Evolutionary conservation across 2,888 invertebrate species (phyloP).

Genomic region (Cybosia mesomella): DNA sequence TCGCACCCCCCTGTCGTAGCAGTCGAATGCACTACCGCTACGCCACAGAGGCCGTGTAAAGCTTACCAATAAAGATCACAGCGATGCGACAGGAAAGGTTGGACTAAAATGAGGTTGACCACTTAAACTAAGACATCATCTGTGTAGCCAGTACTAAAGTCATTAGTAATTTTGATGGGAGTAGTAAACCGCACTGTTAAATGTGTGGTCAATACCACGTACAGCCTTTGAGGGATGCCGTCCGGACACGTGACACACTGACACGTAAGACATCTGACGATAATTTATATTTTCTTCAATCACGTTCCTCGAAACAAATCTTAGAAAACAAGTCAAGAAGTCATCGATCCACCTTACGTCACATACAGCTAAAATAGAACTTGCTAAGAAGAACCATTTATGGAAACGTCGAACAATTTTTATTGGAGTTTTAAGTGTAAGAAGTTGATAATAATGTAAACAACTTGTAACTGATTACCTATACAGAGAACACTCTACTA

Average conservation of each 20-base stretch:
- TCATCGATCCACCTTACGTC: not conserved
- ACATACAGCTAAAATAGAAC: not conserved
- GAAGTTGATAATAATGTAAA: not conserved
- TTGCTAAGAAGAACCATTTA: not conserved
- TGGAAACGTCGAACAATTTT: not conserved
- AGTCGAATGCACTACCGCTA: too few species aligned
- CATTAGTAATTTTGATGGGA: not conserved
- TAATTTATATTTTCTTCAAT: slow-evolving; percentile 5
- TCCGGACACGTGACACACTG: slow-evolving; percentile 14
- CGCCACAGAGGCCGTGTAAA: too few species aligned
- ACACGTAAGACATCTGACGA: slow-evolving; percentile 8
- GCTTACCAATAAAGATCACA: too few species aligned
- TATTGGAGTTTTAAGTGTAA: not conserved
- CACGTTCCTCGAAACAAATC: slow-evolving; percentile 4
- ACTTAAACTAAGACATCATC: not conserved
- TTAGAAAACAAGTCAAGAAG: not conserved
- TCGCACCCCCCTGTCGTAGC: too few species aligned
- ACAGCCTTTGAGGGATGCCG: not conserved
- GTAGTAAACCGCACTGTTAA: not conserved
- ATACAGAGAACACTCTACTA: too few species aligned
- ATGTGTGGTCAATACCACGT: not conserved
- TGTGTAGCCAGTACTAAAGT: not conserved
- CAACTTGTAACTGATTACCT: not conserved
- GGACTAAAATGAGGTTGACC: not conserved
- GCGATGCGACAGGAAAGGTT: too few species aligned